Percentiles rank a stretch among this genome's conserved stretches.
Conservation (phyloP, 2,113 vertebrate species). For the Falco punctatus region DNA sequence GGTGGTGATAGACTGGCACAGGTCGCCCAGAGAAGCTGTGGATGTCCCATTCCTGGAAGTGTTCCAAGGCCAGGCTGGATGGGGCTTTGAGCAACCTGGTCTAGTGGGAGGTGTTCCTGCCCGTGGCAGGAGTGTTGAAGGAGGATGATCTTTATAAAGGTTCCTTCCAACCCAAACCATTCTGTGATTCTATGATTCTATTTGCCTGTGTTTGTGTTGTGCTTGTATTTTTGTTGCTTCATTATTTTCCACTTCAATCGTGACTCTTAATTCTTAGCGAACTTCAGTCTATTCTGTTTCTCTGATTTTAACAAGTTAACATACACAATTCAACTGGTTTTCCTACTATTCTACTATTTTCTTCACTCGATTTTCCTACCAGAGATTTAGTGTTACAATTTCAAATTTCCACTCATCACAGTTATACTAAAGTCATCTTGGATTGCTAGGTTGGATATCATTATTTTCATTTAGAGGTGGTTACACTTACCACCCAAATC, state of each 20-base stretch:
- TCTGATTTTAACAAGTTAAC: background rate
- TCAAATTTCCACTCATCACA: background rate
- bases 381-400: background rate
- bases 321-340: background rate
- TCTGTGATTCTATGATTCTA: background rate
- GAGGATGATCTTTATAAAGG: background rate
- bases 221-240: background rate
- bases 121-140: background rate
- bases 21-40: background rate
- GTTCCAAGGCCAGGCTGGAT: background rate
- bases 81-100: background rate
- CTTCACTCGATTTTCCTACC: background rate
- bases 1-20: background rate
- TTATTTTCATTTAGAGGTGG: background rate
- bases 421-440: background rate
- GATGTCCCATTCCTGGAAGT: background rate
- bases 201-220: background rate
- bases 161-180: background rate
- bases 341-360: background rate
- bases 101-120: background rate
- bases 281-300: background rate
- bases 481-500: background rate
- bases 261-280: background rate
- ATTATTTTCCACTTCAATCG: background rate
- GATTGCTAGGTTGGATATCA: background rate